Evolutionary conservation across 2,888 invertebrate genomes (phyloP).

Genomic region (Zeuzera pyrina): DNA sequence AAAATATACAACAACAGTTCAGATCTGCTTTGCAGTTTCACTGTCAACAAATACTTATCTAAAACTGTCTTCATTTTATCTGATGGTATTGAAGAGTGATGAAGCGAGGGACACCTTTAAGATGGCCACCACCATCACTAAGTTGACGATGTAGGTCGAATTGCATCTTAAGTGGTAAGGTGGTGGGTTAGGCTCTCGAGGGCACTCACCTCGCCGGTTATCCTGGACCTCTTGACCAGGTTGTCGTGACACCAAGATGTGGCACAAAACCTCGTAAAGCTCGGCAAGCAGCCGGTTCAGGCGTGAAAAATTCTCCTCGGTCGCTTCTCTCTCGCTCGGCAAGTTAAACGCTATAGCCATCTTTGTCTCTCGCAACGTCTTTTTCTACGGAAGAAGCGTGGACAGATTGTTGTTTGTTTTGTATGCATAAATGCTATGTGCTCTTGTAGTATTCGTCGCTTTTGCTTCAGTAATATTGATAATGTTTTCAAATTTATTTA

Average conservation of each 20-base stretch:
- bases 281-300: conserved; percentile 71
- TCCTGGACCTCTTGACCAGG: conserved; percentile 64
- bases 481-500: no score
- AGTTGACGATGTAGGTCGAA: conserved; percentile 72
- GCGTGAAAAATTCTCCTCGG: conserved; percentile 71
- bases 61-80: conserved; percentile 58
- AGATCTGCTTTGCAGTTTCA: conserved; percentile 68
- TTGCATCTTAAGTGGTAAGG: conserved; percentile 73
- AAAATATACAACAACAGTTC: conserved; percentile 69
- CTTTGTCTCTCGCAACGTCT: conserved; percentile 46
- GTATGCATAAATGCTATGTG: conserved; percentile 60
- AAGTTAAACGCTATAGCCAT: conserved; percentile 75
- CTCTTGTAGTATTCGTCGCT: conserved; percentile 29
- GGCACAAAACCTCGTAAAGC: conserved; percentile 70
- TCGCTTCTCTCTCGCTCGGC: conserved; percentile 69
- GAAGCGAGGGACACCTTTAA: conserved; percentile 67
- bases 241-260: conserved; percentile 68
- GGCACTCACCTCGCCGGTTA: conserved; percentile 69
- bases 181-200: conserved; percentile 64
- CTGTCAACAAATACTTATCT: conserved; percentile 67
- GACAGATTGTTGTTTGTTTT: conserved; percentile 56
- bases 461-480: conserved; percentile 1
- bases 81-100: conserved; percentile 68
- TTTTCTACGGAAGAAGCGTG: conserved; percentile 64
- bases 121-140: conserved; percentile 68